Evolutionary conservation across 2,797 vertebrate genomes (phyloP).

Genomic region (Sylvia borin): DNA sequence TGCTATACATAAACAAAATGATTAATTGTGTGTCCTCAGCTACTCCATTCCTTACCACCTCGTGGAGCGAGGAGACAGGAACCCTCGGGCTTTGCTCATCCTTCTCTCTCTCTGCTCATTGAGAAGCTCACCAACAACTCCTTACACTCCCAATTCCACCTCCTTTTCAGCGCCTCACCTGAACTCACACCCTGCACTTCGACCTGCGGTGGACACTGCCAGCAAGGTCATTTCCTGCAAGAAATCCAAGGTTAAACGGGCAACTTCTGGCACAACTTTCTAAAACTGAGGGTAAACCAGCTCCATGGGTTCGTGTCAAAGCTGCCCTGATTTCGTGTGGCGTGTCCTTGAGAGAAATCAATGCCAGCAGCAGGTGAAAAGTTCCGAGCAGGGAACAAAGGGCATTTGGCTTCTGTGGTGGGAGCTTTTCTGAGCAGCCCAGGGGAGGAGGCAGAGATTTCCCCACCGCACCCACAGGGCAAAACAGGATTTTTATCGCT

Average conservation of each 20-base stretch:
- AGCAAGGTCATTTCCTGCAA: background rate
- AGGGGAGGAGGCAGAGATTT: background rate
- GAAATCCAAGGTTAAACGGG: background rate
- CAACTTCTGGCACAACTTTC: background rate
- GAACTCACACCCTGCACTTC: background rate
- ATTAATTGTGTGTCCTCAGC: background rate
- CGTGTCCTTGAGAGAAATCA: background rate
- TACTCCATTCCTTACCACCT: background rate
- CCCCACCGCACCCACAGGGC: background rate
- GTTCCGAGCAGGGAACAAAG: background rate
- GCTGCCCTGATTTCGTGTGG: rapidly evolving
- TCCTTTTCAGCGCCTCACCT: background rate
- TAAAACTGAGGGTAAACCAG: rapidly evolving
- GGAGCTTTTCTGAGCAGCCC: background rate
- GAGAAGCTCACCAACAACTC: background rate
- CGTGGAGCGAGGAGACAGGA: background rate
- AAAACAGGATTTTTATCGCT: rapidly evolving
- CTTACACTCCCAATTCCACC: background rate
- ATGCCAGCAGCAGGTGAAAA: background rate
- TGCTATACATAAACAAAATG: background rate
- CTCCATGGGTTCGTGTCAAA: background rate
- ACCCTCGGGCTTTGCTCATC: background rate
- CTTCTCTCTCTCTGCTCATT: background rate
- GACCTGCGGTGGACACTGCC: background rate
- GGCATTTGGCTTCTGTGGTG: background rate